phyloP scores from a whole-genome alignment of 92 coral and sea anemone genomes.

The Paragorgia papillata region DNA sequence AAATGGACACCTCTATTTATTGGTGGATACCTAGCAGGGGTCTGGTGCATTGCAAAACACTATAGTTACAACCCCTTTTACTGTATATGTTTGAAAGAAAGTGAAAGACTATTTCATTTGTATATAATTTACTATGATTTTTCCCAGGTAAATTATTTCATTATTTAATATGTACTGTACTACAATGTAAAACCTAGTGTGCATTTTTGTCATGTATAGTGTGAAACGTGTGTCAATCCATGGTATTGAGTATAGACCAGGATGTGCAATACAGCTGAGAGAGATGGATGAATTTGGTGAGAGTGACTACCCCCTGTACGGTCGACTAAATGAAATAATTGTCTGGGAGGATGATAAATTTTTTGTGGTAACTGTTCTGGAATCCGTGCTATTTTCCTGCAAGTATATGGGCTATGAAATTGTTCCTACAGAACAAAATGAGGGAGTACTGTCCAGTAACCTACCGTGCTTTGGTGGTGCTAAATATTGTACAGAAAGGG shows the following conservation, averaged over 20 bases:
- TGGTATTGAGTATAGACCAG: constrained; percentile 2
- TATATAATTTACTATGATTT: too few species aligned
- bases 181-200: too few species aligned
- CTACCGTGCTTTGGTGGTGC: constrained; percentile 1
- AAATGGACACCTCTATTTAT: too few species aligned
- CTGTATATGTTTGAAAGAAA: too few species aligned
- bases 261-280: neutral
- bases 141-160: too few species aligned
- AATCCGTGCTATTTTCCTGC: neutral
- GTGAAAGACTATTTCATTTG: too few species aligned
- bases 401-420: constrained; percentile 13
- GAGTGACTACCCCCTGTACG: constrained; percentile 8
- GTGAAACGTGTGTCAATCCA: constrained; percentile 6
- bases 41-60: too few species aligned
- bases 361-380: neutral
- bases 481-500: neutral
- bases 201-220: neutral
- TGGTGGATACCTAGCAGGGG: too few species aligned
- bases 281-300: constrained; percentile 13
- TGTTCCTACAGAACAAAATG: neutral
- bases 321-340: too few species aligned
- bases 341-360: neutral
- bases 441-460: neutral
- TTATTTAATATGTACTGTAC: too few species aligned
- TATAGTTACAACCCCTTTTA: too few species aligned